Evolutionary conservation across 2,888 invertebrate genomes (phyloP).

Genomic region (Papilio elwesi): DNA sequence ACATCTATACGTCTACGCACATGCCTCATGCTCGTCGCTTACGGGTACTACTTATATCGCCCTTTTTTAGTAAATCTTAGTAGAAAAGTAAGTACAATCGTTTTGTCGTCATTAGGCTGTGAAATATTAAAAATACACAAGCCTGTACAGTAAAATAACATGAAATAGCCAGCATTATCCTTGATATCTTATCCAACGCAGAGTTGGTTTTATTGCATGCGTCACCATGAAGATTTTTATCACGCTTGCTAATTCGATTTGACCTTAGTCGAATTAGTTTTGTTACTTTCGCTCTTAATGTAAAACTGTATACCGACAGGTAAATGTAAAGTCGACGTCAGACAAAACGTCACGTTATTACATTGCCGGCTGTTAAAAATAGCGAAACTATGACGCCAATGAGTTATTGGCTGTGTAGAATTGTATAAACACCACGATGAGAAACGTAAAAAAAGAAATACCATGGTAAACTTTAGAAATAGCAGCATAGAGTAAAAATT

Average conservation of each 20-base stretch:
- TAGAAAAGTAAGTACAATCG: background rate
- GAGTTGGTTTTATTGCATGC: conserved; percentile 14
- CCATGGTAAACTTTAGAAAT: background rate
- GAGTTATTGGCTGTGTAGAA: background rate
- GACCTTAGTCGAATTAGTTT: conserved; percentile 17
- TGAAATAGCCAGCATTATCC: background rate
- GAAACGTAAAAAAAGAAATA: too few species aligned
- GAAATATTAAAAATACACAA: background rate
- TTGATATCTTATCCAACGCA: conserved; percentile 2
- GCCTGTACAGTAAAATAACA: background rate
- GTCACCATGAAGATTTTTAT: conserved; percentile 14
- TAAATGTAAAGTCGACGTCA: background rate
- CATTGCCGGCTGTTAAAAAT: background rate
- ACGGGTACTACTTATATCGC: too few species aligned
- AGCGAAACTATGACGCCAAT: background rate
- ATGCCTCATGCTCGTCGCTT: too few species aligned
- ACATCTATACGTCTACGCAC: too few species aligned
- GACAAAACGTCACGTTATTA: background rate
- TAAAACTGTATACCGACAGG: background rate
- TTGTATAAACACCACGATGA: background rate
- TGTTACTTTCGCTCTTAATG: conserved; percentile 13
- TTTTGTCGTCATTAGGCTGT: background rate
- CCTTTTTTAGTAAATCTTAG: too few species aligned
- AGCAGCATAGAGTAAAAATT: too few species aligned
- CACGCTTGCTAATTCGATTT: conserved; percentile 11